Evolutionary conservation across 2,113 vertebrate genomes (phyloP).

Genomic region (Gavia stellata): DNA sequence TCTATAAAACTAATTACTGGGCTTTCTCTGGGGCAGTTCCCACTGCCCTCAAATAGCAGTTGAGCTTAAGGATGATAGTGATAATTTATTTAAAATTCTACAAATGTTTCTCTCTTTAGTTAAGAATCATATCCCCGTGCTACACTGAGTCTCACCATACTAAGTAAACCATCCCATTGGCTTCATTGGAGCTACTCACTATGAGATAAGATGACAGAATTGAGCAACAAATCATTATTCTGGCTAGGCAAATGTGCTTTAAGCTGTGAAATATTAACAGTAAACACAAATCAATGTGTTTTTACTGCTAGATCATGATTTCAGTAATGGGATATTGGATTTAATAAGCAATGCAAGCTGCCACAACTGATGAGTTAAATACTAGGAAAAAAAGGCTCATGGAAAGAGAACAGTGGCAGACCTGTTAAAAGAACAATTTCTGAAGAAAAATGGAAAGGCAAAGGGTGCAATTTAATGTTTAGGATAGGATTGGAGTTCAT

Average conservation of each 20-base stretch:
- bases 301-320: conserved; percentile 10
- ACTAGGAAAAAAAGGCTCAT: neutral
- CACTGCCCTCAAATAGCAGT: neutral
- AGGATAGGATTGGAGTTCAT: neutral
- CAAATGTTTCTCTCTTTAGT: neutral
- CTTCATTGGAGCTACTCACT: neutral
- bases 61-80: neutral
- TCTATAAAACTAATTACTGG: neutral
- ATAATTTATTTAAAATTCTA: neutral
- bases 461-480: neutral
- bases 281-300: conserved; percentile 20
- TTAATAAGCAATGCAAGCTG: conserved; percentile 6
- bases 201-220: neutral
- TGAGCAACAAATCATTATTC: neutral
- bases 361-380: neutral
- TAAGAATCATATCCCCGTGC: neutral
- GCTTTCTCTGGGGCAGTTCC: neutral
- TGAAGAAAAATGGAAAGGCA: neutral
- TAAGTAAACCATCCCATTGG: neutral
- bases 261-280: conserved; percentile 20
- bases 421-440: neutral
- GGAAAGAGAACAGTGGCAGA: neutral
- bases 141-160: neutral
- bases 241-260: neutral
- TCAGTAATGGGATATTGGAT: conserved; percentile 17